Evolutionary conservation across 2,888 invertebrate genomes (phyloP), one percentile per base, ranked within the genome.

Genomic region (Cynaeus angustus): DNA sequence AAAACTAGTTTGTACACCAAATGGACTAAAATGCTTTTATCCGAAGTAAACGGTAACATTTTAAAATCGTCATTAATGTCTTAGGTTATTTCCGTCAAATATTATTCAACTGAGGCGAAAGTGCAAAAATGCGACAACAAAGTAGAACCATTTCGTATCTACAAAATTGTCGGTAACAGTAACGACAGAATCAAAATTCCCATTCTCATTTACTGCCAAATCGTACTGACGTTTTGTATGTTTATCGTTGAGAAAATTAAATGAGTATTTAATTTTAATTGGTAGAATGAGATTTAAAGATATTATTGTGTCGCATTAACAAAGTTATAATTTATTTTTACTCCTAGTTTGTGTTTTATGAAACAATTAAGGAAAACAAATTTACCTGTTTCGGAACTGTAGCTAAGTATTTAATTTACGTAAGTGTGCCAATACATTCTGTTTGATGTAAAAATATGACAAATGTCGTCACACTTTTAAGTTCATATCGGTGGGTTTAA

Each of bases 321-420:
- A 46, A 46, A 46, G 46, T 46, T 46, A 46, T 46, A 46, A 46
- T 46, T 55, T 38, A 55, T 38, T n/a, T 14, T 37, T 55, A 10
- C n/a, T 55, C 16, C 12, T 41, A 26, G 59, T 59, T 59, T 59
- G 46, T 59, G 59, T 59, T 59, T 56, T 45, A 46, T 13, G 59
- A 46, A 12, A 59, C 59, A 59, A 59, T 59, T 59, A 59, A 46
- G 59, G 14, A 28, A 43, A 28, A 46, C 28, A 59, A 59, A 59
- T 59, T 59, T 59, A 59, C 59, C 59, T 59, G 46, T 59, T 26
- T 33, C 41, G 10, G 21, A 56, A 55, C 21, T 55, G 14, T 38
- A 43, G 26, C 12, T 43, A 56, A 59, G 59, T 59, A 46, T 45
- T 59, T 46, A 59, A 59, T 59, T 59, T 59, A 46, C 30, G 45